phyloP scores from a whole-genome alignment of 2,888 invertebrate species.

The Rhogogaster chlorosoma region DNA sequence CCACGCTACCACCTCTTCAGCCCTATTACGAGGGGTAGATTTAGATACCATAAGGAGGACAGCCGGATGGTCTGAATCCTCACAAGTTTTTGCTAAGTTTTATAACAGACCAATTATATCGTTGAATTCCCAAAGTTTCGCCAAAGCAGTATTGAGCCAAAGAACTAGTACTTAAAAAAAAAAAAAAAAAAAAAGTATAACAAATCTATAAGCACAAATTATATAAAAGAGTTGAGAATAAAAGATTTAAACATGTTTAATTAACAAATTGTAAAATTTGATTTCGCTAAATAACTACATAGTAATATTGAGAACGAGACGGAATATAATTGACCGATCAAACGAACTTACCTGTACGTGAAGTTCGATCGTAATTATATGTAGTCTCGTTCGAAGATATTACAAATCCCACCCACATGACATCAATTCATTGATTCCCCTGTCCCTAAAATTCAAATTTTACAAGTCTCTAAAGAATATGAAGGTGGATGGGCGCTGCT shows the following conservation, averaged over 20 bases:
- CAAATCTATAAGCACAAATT: too few species aligned
- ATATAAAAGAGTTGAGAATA: neutral
- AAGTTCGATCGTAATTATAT: too few species aligned
- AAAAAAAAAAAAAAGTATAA: too few species aligned
- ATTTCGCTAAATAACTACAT: conserved; percentile 14
- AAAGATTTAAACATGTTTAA: neutral
- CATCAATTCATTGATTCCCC: neutral
- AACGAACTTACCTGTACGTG: conserved; percentile 32
- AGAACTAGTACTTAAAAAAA: neutral
- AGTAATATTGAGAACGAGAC: conserved; percentile 23
- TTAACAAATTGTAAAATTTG: neutral
- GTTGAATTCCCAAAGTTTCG: neutral
- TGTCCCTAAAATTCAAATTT: neutral
- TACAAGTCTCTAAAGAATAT: neutral
- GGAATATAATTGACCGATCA: conserved; percentile 26
- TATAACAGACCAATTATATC: conserved; percentile 4
- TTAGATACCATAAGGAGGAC: conserved; percentile 3
- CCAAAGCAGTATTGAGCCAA: neutral
- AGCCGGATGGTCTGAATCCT: conserved; percentile 46
- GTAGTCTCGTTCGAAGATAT: conserved; percentile 31
- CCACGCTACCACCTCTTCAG: too few species aligned
- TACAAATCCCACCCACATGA: conserved; percentile 8
- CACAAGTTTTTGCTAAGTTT: conserved; percentile 26
- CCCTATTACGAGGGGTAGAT: too few species aligned
- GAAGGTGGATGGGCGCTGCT: neutral